phyloP scores from a whole-genome alignment of 2,888 invertebrate species.

The Fragum sueziense region DNA sequence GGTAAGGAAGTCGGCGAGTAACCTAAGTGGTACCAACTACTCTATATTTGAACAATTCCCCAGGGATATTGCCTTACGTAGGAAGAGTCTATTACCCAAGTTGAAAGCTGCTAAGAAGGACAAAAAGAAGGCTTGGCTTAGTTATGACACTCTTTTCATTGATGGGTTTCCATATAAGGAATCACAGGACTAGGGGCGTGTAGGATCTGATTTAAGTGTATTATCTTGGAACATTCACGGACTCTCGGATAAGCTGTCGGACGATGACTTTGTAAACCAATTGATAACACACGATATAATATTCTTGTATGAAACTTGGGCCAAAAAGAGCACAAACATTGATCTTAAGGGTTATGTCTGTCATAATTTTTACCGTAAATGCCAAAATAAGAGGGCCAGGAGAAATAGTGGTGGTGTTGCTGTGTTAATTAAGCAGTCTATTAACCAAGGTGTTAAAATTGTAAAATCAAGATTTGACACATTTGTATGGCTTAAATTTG shows the following conservation, averaged over 20 bases:
- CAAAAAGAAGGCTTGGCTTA: too few species aligned
- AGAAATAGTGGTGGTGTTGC: slow-evolving; percentile 3
- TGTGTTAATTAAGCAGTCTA: neutral
- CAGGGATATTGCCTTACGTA: neutral
- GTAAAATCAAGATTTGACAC: neutral
- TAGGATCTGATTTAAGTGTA: neutral
- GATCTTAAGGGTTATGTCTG: too few species aligned
- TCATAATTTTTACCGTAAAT: too few species aligned
- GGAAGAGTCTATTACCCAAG: neutral
- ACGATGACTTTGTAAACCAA: neutral
- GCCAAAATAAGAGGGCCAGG: neutral
- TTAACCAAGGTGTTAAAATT: neutral
- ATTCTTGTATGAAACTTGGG: slow-evolving; percentile 1
- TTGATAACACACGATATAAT: neutral
- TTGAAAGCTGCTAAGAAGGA: too few species aligned
- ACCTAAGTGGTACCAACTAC: neutral
- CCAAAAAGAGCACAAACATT: neutral
- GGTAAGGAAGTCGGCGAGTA: neutral
- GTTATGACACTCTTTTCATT: too few species aligned
- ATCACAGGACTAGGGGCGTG: neutral
- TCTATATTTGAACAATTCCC: neutral
- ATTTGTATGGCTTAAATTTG: neutral
- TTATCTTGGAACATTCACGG: neutral
- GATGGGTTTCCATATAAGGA: neutral
- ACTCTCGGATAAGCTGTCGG: neutral